phyloP scores from a whole-genome alignment of 2,888 invertebrate species.

The Trachelus troglodyta region DNA sequence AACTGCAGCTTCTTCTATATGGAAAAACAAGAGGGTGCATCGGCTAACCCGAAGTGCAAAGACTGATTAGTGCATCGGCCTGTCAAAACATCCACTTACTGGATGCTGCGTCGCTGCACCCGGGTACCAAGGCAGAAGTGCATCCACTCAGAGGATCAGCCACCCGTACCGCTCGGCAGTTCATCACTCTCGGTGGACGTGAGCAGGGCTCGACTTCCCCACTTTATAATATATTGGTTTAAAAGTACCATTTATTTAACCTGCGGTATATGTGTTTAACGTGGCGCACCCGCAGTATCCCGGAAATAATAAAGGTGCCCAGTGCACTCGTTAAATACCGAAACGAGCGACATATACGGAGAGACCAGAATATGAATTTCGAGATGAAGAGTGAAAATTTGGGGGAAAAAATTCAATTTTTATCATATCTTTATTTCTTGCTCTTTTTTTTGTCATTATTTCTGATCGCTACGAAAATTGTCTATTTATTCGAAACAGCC shows the following conservation, averaged over 20 bases:
- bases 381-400: fast-evolving
- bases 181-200: conserved; percentile 55
- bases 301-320: conserved; percentile 56
- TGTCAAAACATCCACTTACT: conserved; percentile 56
- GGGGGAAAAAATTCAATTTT: too few species aligned
- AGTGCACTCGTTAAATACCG: neutral
- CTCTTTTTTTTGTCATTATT: too few species aligned
- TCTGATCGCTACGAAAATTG: neutral
- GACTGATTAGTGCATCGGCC: conserved; percentile 60
- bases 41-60: conserved; percentile 54
- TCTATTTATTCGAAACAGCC: neutral
- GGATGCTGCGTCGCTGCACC: conserved; percentile 3
- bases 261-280: conserved; percentile 49
- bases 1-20: neutral
- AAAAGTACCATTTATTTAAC: conserved; percentile 64
- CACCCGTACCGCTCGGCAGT: conserved; percentile 57
- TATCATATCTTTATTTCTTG: fast-evolving
- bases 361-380: neutral
- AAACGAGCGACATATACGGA: neutral
- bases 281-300: conserved; percentile 22
- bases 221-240: conserved; percentile 59
- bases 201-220: conserved; percentile 28
- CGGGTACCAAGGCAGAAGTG: neutral
- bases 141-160: conserved; percentile 39
- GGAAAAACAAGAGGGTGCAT: neutral